These are phyloP conservation scores for Ecliptopera silaceata DNA, from an alignment of 2,888 invertebrate genomes.

Conservation along the genomic window DNA sequence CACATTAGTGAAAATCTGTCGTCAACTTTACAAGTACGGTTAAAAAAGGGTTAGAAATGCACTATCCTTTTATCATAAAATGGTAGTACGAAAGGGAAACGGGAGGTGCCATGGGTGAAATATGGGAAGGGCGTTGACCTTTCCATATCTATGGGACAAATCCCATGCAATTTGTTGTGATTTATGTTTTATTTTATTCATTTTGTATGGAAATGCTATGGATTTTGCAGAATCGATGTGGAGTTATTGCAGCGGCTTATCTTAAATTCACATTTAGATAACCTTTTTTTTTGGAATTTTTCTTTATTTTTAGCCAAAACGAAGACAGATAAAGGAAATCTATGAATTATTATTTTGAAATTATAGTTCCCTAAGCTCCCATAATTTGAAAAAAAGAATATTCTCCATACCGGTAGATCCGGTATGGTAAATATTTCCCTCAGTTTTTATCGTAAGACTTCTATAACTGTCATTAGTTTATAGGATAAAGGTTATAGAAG, in stretches of 20 bases:
- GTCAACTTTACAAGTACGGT: slow-evolving; percentile 24
- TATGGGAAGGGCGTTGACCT: slow-evolving; percentile 57
- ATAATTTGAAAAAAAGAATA: no score
- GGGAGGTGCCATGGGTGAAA: slow-evolving; percentile 52
- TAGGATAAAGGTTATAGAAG: no score
- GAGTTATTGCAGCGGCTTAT: background rate
- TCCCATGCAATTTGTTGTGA: slow-evolving; percentile 58
- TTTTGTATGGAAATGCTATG: slow-evolving; percentile 38
- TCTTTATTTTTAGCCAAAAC: background rate
- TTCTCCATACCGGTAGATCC: no score
- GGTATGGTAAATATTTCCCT: no score
- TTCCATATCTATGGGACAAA: slow-evolving; percentile 50
- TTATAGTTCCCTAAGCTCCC: no score
- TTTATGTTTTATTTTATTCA: slow-evolving; percentile 41
- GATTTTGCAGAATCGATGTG: slow-evolving; percentile 10
- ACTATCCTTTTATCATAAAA: slow-evolving; percentile 41
- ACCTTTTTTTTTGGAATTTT: background rate
- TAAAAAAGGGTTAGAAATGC: slow-evolving; percentile 32
- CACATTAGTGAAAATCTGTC: slow-evolving; percentile 11
- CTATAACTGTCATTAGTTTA: no score
- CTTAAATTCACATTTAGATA: background rate
- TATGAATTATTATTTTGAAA: no score
- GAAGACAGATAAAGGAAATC: no score
- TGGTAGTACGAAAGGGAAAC: no score
- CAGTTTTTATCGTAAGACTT: no score